Base-by-base conservation (phyloP, 2,113 vertebrate genomes). In the Centropus unirufus region DNA sequence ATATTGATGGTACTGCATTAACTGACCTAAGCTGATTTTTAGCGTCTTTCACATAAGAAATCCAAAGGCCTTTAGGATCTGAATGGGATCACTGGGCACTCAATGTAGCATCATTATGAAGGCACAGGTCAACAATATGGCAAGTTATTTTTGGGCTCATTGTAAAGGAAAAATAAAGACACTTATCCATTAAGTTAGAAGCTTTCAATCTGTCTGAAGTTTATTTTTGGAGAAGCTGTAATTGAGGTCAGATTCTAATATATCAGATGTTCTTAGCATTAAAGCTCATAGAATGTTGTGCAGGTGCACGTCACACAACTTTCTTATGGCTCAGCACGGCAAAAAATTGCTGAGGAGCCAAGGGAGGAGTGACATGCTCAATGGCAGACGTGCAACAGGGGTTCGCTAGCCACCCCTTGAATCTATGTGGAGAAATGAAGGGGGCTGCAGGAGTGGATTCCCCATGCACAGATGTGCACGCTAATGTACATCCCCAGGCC, bases 281-380 rank as follows among this genome's bases (percentile, higher is more conserved):
- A 40, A 62, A 51, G 47, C 40, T 87, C 8, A 1, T 0, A 39
- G 61, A 44, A 21, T n/a, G 36, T 44, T 67, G 19, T 39, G 77
- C 32, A 18, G 27, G 36, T 30, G 36, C 27, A 20, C 0, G 0
- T 30, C 1, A 1, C 57, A 23, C 0, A 0, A 34, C 19, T 70
- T 70, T 47, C 30, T 77, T 57, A 10, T 66, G 18, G 32, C 52
- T 79, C 87, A 72, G 42, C 27, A 6, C 19, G 42, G 27, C 34
- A 39, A 39, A 75, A 58, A 30, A 78, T 34, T 27, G 29, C 52
- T 67, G 64, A 84, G 66, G 26, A 66, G 69, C 32, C 73, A 59
- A 47, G 75, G 69, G 29, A 14, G 40, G 87, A 58, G 51, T 2
- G 3, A 46, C 59, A 36, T 18, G 34, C 30, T 72, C 20, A 20